A percentile compares a stretch with the other conserved stretches of the same genome.
Evolutionary conservation across 2,888 invertebrate species (phyloP).

Genomic region (Gymnocheta viridis): DNA sequence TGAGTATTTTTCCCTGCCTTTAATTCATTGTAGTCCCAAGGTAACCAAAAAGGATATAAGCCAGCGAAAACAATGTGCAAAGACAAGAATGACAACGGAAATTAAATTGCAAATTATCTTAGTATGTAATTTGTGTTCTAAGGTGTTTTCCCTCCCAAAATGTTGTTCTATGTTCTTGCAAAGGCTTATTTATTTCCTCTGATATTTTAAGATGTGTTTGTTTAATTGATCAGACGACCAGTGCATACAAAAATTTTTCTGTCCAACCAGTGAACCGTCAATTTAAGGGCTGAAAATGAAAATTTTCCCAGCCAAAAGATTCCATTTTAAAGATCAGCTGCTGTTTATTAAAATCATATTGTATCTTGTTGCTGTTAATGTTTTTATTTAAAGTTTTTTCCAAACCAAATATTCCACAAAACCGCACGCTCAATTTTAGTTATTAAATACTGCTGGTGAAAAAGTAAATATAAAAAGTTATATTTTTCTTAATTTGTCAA

Average conservation of each 20-base stretch:
- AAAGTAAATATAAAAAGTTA: not conserved
- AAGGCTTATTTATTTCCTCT: no score
- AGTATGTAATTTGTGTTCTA: no score
- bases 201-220: no score
- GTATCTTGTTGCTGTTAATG: not conserved
- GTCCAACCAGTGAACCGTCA: no score
- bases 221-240: no score
- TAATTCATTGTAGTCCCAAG: not conserved
- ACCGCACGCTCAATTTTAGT: not conserved
- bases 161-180: no score
- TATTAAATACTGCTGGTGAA: not conserved
- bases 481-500: not conserved
- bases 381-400: not conserved
- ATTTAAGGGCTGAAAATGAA: not conserved
- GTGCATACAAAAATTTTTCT: no score
- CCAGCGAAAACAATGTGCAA: slow-evolving; percentile 4
- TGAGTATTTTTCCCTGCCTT: slow-evolving; percentile 2
- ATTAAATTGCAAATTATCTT: slow-evolving; percentile 54
- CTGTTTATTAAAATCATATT: not conserved
- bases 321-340: not conserved
- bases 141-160: no score
- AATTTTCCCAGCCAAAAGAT: not conserved
- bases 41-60: not conserved
- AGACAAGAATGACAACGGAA: slow-evolving; percentile 43
- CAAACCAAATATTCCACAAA: not conserved